Evolutionary conservation across 1,140 invertebrate species (phyloP).

Genomic region (Hycleus phaleratus): DNA sequence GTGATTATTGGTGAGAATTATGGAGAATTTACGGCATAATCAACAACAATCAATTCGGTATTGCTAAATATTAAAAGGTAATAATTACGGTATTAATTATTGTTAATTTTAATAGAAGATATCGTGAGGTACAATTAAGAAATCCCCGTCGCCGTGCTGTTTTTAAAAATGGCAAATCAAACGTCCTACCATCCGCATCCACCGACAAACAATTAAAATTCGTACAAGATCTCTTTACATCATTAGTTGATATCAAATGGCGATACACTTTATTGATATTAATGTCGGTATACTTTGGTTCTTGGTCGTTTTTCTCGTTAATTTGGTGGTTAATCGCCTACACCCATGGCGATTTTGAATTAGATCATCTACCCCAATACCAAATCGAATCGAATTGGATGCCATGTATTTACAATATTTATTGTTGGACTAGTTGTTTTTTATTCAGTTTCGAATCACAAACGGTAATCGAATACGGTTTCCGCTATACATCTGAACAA

Average conservation of each 20-base stretch:
- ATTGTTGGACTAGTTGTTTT: conserved; percentile 77
- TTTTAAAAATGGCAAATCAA: conserved; percentile 91
- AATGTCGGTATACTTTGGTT: conserved; percentile 78
- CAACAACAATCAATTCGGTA: neutral
- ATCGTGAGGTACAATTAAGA: conserved; percentile 1
- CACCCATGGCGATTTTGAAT: conserved; percentile 84
- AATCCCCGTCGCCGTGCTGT: conserved; percentile 62
- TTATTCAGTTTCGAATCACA: conserved; percentile 90
- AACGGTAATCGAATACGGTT: conserved; percentile 74
- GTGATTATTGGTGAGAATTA: too few species aligned
- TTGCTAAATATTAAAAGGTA: neutral
- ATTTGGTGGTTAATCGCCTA: conserved; percentile 89
- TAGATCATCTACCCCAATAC: conserved; percentile 55
- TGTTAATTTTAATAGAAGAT: neutral
- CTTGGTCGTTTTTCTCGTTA: conserved; percentile 83
- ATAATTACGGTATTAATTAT: neutral
- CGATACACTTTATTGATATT: conserved; percentile 87
- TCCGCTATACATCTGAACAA: conserved; percentile 77
- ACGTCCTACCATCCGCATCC: conserved; percentile 77
- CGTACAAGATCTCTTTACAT: conserved; percentile 75
- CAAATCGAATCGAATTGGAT: conserved; percentile 53
- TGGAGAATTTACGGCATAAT: too few species aligned
- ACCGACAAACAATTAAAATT: conserved; percentile 64
- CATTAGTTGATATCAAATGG: conserved; percentile 83
- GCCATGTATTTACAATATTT: conserved; percentile 75